Percentiles rank a stretch among this genome's conserved stretches.
Evolutionary conservation across 1,140 invertebrate genomes (phyloP).

Genomic region (Halictus rubicundus): DNA sequence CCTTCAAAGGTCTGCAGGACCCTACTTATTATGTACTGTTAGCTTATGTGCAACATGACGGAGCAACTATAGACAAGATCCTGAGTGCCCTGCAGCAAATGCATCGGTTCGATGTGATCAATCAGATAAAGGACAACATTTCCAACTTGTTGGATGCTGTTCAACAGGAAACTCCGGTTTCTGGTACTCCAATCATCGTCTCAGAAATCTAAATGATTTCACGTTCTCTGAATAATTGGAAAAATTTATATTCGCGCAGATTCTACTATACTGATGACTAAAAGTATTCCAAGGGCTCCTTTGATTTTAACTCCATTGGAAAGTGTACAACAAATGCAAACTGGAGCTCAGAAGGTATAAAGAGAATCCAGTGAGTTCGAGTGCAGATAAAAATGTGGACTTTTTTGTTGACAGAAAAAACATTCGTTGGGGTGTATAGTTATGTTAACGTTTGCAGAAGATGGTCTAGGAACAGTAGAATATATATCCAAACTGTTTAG

Average conservation of each 20-base stretch:
- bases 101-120: slow-evolving; percentile 68
- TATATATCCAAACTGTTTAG: slow-evolving; percentile 67
- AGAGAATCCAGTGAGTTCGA: neutral
- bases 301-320: slow-evolving; percentile 64
- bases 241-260: slow-evolving; percentile 27
- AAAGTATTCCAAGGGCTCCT: slow-evolving; percentile 64
- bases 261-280: slow-evolving; percentile 56
- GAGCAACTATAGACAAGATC: slow-evolving; percentile 70
- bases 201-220: neutral
- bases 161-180: neutral
- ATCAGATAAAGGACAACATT: slow-evolving; percentile 62
- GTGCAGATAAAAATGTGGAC: neutral
- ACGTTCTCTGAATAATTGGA: neutral
- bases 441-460: slow-evolving; percentile 71
- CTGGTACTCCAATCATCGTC: slow-evolving; percentile 8
- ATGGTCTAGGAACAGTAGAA: slow-evolving; percentile 60
- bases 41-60: slow-evolving; percentile 64
- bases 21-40: slow-evolving; percentile 73
- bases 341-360: slow-evolving; percentile 34
- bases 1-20: slow-evolving; percentile 72
- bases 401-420: slow-evolving; percentile 25
- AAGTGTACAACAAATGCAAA: neutral
- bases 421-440: slow-evolving; percentile 64
- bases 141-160: slow-evolving; percentile 55
- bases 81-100: slow-evolving; percentile 64